Base-by-base conservation (phyloP, 2,113 vertebrate species). In the Uria aalge region DNA sequence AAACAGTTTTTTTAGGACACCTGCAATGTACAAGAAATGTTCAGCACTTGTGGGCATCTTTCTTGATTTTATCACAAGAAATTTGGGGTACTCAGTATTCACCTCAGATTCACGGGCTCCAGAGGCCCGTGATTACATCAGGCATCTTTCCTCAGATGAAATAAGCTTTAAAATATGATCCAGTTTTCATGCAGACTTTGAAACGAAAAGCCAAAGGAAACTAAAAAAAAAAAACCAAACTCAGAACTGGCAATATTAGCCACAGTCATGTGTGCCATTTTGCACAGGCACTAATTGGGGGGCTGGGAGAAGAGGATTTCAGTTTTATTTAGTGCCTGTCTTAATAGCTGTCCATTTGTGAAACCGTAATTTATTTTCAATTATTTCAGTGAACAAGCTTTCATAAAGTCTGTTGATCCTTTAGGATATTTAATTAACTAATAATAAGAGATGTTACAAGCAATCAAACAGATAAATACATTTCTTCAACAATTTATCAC, bases 361-460 rank as follows among this genome's bases (percentile, higher is more conserved):
- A 88, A 89, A 78, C 24, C 21, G 7, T 29, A 71, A 71, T 88
- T 92, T 64, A 45, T 78, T 95, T 82, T 92, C 60, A 81, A 87
- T 76, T 91, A 78, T 63, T 78, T 84, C 43, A n/a, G 36, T 57
- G 48, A 81, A 68, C 21, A 60, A 64, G 15, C 24, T 72, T 75
- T 52, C 34, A 60, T 34, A 72, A 84, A 67, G 23, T 20, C 8
- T 63, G 30, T 29, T 80, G 60, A 40, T 66, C 40, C 24, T 66
- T 78, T 32, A 76, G 10, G 23, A 82, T 82, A 71, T 78, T 78
- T 85, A 89, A 94, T 62, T 90, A 94, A 52, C n/a, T 69, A 96
- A 68, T 73, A 88, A 56, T 68, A 86, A 59, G 50, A 63, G 9
- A 72, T 48, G 52, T 81, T 75, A 75, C 38, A 86, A 78, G 27